Percentiles rank a stretch among this genome's conserved stretches.
phyloP scores from a whole-genome alignment of 2,797 vertebrate genomes.

The Phrynocephalus guinanensis region DNA sequence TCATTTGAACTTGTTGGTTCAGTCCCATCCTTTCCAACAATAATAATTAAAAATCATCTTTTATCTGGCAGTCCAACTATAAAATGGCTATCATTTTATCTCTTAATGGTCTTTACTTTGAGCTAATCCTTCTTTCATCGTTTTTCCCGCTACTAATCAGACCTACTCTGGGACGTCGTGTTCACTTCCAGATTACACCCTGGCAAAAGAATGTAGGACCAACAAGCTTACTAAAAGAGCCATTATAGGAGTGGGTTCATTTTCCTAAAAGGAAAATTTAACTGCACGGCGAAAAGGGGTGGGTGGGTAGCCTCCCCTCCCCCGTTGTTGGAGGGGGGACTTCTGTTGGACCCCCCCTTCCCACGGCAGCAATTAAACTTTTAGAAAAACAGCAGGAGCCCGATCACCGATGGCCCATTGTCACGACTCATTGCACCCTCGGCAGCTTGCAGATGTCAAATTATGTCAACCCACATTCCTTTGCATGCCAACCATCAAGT shows the following conservation, averaged over 20 bases:
- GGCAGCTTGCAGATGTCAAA: neutral
- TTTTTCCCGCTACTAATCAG: neutral
- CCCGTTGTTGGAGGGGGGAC: neutral
- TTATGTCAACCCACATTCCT: neutral
- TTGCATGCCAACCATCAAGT: slow-evolving; percentile 3
- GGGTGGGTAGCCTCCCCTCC: neutral
- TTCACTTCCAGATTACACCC: neutral
- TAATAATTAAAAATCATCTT: no score
- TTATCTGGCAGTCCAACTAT: no score
- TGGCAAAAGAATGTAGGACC: neutral
- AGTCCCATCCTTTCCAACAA: no score
- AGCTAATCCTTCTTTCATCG: no score
- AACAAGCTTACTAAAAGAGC: no score
- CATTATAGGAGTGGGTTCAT: neutral
- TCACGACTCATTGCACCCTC: neutral
- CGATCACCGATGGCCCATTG: neutral
- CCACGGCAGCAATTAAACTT: neutral
- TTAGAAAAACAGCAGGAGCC: neutral
- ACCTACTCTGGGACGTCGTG: neutral
- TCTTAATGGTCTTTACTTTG: no score
- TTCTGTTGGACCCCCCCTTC: neutral
- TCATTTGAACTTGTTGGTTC: no score
- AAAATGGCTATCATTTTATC: no score
- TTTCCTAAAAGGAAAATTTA: neutral
- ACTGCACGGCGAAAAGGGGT: neutral